A percentile compares a stretch with the other conserved stretches of the same genome.
phyloP scores from a whole-genome alignment of 1,140 invertebrate species.

The Drosophila rhopaloa region DNA sequence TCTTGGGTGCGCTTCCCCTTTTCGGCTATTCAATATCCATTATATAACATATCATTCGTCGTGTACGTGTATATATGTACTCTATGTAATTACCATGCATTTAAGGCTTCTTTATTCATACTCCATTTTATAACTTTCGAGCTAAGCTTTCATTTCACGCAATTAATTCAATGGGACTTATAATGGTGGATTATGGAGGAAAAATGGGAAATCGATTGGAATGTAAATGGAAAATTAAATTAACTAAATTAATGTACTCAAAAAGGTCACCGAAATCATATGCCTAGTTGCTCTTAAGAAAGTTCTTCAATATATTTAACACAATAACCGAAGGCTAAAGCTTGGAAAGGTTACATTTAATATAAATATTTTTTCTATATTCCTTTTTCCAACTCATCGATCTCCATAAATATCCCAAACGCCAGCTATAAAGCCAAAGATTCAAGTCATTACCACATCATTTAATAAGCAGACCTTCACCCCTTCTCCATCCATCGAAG shows the following conservation, averaged over 20 bases:
- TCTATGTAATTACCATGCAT: conserved; percentile 72
- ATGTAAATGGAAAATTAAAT: background rate
- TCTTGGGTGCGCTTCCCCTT: conserved; percentile 43
- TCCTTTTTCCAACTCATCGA: background rate
- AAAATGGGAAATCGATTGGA: background rate
- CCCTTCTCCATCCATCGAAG: conserved; percentile 5
- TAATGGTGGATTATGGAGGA: background rate
- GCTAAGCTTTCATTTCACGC: conserved; percentile 74
- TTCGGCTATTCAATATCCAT: conserved; percentile 41
- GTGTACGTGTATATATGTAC: conserved; percentile 78
- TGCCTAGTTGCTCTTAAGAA: too few relatives aligned
- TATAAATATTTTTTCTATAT: background rate
- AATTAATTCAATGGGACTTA: conserved; percentile 17
- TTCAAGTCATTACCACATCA: conserved; percentile 4
- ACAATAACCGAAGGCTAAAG: background rate
- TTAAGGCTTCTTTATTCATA: conserved; percentile 50
- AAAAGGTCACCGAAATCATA: too few relatives aligned
- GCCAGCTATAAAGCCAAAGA: conserved; percentile 7
- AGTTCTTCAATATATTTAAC: background rate
- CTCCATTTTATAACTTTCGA: conserved; percentile 26
- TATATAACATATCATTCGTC: conserved; percentile 47
- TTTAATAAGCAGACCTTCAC: conserved; percentile 2
- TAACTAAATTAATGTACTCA: too few relatives aligned
- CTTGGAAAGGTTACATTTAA: too few relatives aligned
- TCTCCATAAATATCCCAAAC: background rate